A percentile compares a stretch with the other conserved stretches of the same genome.
Evolutionary conservation across 2,113 vertebrate genomes (phyloP).

Genomic region (Gallinago media): DNA sequence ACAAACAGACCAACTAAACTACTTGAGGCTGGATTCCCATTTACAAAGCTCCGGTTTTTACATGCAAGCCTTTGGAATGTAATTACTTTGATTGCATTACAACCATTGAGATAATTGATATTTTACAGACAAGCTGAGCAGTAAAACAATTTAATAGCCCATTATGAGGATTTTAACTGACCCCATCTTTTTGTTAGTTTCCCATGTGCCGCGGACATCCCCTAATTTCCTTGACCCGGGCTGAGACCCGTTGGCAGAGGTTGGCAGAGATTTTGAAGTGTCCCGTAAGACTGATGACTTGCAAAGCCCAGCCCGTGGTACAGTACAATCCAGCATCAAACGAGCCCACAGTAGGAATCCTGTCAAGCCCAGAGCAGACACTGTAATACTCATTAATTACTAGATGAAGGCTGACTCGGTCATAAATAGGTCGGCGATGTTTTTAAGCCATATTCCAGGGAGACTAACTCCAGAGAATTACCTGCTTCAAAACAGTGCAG

Average conservation of each 20-base stretch:
- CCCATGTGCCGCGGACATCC: slow-evolving; percentile 4
- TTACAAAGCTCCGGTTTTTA: slow-evolving; percentile 23
- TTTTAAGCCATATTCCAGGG: background rate
- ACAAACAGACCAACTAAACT: slow-evolving; percentile 7
- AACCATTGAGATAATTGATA: slow-evolving; percentile 59
- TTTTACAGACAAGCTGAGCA: slow-evolving; percentile 61
- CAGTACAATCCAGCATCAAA: background rate
- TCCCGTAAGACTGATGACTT: background rate
- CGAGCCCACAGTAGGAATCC: slow-evolving; percentile 4
- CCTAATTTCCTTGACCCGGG: background rate
- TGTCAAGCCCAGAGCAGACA: slow-evolving; percentile 19
- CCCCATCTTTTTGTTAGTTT: background rate
- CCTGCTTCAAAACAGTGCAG: background rate
- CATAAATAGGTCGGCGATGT: slow-evolving; percentile 18
- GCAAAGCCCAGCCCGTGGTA: background rate
- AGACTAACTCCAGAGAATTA: background rate
- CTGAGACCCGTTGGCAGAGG: background rate
- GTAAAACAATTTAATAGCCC: slow-evolving; percentile 59
- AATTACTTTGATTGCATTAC: slow-evolving; percentile 59
- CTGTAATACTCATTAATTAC: slow-evolving; percentile 23
- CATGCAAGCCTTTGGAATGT: slow-evolving; percentile 49
- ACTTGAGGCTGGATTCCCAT: slow-evolving; percentile 6
- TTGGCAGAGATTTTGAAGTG: background rate
- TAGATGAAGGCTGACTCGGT: slow-evolving; percentile 12
- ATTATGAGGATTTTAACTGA: slow-evolving; percentile 37